phyloP scores from a whole-genome alignment of 2,888 invertebrate genomes.

The Andrena camellia region DNA sequence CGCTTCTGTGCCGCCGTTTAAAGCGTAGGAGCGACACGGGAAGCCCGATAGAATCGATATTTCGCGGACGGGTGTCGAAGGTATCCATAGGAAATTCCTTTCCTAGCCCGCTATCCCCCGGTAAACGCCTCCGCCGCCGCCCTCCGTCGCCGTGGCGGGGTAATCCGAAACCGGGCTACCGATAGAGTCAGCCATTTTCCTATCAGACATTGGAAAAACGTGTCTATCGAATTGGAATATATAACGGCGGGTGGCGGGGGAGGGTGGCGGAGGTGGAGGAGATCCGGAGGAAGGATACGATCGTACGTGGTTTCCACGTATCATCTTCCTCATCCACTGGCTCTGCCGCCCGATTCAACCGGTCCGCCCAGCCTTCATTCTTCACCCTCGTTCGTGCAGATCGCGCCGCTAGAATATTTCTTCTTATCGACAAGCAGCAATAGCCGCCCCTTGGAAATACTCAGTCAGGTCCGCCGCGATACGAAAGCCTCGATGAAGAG shows the following conservation, averaged over 20 bases:
- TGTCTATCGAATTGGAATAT: conserved; percentile 79
- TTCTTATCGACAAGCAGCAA: conserved; percentile 77
- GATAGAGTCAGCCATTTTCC: conserved; percentile 76
- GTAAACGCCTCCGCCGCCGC: conserved; percentile 17
- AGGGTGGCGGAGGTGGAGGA: conserved; percentile 45
- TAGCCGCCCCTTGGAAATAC: conserved; percentile 61
- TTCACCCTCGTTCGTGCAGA: conserved; percentile 57
- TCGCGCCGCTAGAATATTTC: conserved; percentile 70
- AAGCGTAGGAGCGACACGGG: neutral
- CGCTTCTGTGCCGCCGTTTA: conserved; percentile 28
- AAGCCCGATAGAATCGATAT: conserved; percentile 52
- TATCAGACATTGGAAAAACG: conserved; percentile 76
- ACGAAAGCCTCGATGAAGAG: conserved; percentile 49
- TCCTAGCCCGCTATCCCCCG: conserved; percentile 27
- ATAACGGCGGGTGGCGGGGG: conserved; percentile 63
- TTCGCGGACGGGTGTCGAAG: conserved; percentile 38
- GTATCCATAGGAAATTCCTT: conserved; percentile 58
- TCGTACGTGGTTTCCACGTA: conserved; percentile 71
- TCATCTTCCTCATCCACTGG: conserved; percentile 64
- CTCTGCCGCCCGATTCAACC: conserved; percentile 45
- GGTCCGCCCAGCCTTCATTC: conserved; percentile 54
- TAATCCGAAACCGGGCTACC: conserved; percentile 64
- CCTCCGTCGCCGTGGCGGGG: conserved; percentile 29
- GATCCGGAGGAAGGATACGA: conserved; percentile 66
- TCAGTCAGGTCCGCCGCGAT: conserved; percentile 28